Evolutionary conservation across 1,140 invertebrate genomes (phyloP), one percentile per base, ranked within the genome.

Genomic region (Daktulosphaira vitifoliae): DNA sequence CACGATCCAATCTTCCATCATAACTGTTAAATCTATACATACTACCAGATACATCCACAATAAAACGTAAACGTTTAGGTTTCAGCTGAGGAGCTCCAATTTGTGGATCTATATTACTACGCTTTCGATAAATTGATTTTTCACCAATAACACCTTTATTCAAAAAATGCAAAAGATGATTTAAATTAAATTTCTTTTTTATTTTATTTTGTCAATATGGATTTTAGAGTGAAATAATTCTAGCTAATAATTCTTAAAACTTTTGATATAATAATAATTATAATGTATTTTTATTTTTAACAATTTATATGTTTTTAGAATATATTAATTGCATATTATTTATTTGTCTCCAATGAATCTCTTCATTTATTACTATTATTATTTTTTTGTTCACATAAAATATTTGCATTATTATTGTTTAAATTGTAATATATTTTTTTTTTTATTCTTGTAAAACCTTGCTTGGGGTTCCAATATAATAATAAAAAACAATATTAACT

Each of bases 11-110:
- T 59, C 96, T 81, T 15, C 89, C 86, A 78, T 98, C 96, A 75
- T 95, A 92, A 1, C 90, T 85, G 75, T 96, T 94, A 72, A 96
- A 96, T 70, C 85, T 82, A 73, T 98, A 98, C 94, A 97, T 98
- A 66, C 90, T 94, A 1, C 93, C 94, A 33, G 89, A 93, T 0
- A 96, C 90, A 77, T 98, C 95, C 0, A 93, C 84, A 5, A 96
- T 82, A 0, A 98, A 77, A 66, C 88, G 82, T n/a, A 98, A 78
- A 18, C 87, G 76, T 75, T 98, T 98, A 1, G 94, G 92, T 72
- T 89, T 90, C 65, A 89, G 80, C 68, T 90, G 88, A 8, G 87
- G 85, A 44, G 87, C 79, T 42, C 92, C 92, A 8, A 90, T 80
- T 76, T 92, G 89, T 1, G 90, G 89, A 70, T 89, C 83, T 65